phyloP scores from a whole-genome alignment of 2,113 vertebrate species.

The Parus major region DNA sequence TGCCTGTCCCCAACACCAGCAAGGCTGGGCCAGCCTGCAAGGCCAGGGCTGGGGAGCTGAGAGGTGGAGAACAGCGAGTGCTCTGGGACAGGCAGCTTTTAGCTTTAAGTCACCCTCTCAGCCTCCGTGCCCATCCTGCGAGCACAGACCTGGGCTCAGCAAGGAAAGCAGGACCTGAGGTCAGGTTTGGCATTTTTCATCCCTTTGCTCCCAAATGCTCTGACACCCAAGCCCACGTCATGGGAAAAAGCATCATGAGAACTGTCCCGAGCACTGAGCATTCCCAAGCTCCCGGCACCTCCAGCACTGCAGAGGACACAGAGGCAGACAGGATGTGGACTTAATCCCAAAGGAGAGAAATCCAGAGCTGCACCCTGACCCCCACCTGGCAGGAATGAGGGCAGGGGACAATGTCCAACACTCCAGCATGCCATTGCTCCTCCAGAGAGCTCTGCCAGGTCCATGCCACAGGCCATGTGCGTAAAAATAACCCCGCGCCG shows the following conservation, averaged over 20 bases:
- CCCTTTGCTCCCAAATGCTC: background rate
- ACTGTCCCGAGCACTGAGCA: background rate
- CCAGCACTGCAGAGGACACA: background rate
- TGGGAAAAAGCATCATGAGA: background rate
- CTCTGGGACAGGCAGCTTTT: background rate
- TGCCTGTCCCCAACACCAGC: background rate
- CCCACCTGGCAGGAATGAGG: background rate
- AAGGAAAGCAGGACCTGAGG: accelerated
- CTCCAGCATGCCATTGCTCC: accelerated
- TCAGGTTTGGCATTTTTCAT: background rate
- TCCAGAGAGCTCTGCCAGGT: background rate
- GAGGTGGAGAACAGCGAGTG: accelerated
- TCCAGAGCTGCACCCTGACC: background rate
- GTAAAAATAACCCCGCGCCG: background rate
- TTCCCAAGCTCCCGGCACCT: background rate
- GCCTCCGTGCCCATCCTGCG: accelerated
- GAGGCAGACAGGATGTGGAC: background rate
- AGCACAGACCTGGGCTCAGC: accelerated
- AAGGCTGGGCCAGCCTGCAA: background rate
- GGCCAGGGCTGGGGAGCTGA: background rate
- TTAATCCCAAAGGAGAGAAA: background rate
- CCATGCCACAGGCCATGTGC: accelerated
- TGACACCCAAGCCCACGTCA: accelerated
- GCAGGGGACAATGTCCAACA: background rate
- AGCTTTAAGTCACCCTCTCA: background rate